Evolutionary conservation across 2,888 invertebrate genomes (phyloP).

Genomic region (Conomelus anceps): DNA sequence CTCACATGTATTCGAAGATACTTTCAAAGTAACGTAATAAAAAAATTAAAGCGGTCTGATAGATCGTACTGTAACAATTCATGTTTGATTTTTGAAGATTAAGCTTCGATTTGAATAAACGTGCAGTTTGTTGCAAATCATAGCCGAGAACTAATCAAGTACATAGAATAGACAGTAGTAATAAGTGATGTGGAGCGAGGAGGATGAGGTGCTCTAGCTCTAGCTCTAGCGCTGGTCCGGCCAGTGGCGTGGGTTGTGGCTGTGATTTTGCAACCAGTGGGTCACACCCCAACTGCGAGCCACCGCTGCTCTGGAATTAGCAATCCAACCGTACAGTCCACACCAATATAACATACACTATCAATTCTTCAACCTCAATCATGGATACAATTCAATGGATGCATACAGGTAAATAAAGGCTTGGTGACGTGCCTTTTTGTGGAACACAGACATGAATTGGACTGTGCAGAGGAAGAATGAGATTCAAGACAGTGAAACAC

Average conservation of each 20-base stretch:
- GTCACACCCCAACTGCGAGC: slow-evolving; percentile 36
- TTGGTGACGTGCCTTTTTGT: too few species aligned
- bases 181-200: not conserved
- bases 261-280: slow-evolving; percentile 33
- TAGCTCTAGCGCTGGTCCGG: slow-evolving; percentile 32
- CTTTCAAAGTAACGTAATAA: not conserved
- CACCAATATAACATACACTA: not conserved
- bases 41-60: not conserved
- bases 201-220: not conserved
- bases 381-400: slow-evolving; percentile 4
- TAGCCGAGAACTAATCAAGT: not conserved
- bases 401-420: too few species aligned
- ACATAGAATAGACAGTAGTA: slow-evolving; percentile 3
- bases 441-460: too few species aligned
- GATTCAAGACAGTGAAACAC: too few species aligned
- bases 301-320: slow-evolving; percentile 37
- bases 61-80: not conserved
- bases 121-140: not conserved
- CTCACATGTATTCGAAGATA: not conserved
- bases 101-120: not conserved
- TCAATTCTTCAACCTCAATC: not conserved
- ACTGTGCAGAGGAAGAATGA: too few species aligned
- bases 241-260: slow-evolving; percentile 30
- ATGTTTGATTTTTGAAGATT: not conserved
- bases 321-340: slow-evolving; percentile 28